These are phyloP conservation scores for Steatocranus sp. DNA, from an alignment of 2,797 vertebrate species.

Conservation along the genomic window DNA sequence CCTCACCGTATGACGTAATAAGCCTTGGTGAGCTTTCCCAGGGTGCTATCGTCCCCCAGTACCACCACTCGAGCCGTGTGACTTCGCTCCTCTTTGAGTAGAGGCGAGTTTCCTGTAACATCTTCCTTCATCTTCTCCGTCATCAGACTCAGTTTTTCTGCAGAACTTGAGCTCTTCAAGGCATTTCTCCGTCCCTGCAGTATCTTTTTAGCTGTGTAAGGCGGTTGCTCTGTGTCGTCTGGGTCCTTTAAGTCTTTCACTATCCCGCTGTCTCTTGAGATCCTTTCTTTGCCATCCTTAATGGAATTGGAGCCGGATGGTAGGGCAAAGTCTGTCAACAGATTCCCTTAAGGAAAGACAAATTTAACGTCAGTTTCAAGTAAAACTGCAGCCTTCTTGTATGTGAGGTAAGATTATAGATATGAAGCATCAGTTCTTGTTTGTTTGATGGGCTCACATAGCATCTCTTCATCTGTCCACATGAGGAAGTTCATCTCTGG, in stretches of 20 bases:
- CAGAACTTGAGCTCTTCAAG: no score
- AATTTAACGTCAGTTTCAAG: not conserved
- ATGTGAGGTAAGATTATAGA: not conserved
- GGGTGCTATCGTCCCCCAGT: not conserved
- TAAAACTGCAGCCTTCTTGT: not conserved
- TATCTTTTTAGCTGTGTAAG: accelerated
- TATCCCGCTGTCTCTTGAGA: not conserved
- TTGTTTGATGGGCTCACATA: conserved; percentile 67
- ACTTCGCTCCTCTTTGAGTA: not conserved
- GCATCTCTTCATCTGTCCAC: conserved; percentile 81
- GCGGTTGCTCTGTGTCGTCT: not conserved
- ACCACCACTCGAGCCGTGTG: not conserved
- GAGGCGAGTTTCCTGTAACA: not conserved
- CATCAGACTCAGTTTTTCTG: not conserved
- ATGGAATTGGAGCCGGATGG: not conserved
- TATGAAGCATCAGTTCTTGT: not conserved
- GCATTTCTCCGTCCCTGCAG: not conserved
- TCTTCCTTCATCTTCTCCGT: not conserved
- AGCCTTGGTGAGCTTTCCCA: not conserved
- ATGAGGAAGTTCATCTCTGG: conserved; percentile 42
- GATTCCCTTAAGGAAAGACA: not conserved
- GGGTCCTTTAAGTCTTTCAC: not conserved
- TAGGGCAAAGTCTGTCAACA: not conserved
- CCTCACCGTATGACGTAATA: not conserved
- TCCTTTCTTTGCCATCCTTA: not conserved